Base-by-base conservation (phyloP, 2,797 vertebrate genomes). In the Chelon labrosus region DNA sequence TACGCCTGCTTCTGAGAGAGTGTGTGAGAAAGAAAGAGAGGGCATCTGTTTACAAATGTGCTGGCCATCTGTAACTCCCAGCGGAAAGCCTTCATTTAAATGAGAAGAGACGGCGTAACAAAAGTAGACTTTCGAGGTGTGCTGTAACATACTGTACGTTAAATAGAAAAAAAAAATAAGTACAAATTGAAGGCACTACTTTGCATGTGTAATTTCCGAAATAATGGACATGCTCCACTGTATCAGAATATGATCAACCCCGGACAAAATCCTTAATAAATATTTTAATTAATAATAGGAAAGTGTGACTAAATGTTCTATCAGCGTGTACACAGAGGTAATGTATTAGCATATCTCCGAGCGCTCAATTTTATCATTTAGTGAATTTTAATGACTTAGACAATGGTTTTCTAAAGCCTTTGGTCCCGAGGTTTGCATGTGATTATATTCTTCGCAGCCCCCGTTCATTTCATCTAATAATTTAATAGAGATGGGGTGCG, bases 321-420 rank as follows among this genome's bases (percentile, higher is more conserved):
- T 25, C 47, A 20, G 13, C 55, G 37, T 51, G 47, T 63, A 49
- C 54, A 68, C 20, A 17, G 35, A 57, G 9, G 38, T 71, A 70
- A 70, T 50, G 50, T 41, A 52, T 78, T 59, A 51, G 54, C 52
- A 80, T 68, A 70, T 75, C 65, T 72, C 53, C 39, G 62, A 75
- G 71, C 51, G 37, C 25, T 80, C 78, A 11, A 64, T 77, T 62
- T 73, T 4, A 72, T 58, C 35, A 66, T 70, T 59, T 65, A 77
- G 37, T 70, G 37, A 65, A 83, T 79, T 79, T 63, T 55, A 79
- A 61, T 74, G 16, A 71, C 62, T 69, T 65, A 52, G 17, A 74
- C 37, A 70, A 58, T 25, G 16, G 0, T 51, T 70, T 82, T 54
- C 35, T 7, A 27, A 19, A 79, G 66, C 50, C 55, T 65, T 65